Conservation (phyloP, 1,140 invertebrate genomes). For the Aleiodes sp. region DNA sequence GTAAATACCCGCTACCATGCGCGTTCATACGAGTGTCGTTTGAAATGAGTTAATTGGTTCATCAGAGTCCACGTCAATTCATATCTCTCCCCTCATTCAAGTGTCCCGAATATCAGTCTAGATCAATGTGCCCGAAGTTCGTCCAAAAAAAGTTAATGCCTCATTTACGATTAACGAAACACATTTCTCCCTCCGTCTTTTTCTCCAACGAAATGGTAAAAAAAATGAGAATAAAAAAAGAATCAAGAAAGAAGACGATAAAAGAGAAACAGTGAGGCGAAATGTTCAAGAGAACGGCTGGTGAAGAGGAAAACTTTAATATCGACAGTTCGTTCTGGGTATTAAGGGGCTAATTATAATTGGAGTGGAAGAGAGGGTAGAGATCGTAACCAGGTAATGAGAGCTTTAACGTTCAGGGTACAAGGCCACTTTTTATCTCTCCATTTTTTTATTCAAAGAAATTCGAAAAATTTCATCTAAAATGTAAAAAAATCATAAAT, state of each 20-base stretch:
- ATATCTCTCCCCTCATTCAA: conserved; percentile 31
- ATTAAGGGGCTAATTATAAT: conserved; percentile 29
- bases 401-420: conserved; percentile 2
- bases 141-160: background rate
- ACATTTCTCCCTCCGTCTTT: background rate
- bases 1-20: conserved; percentile 31
- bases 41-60: conserved; percentile 57
- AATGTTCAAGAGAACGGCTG: background rate
- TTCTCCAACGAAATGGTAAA: background rate
- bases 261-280: background rate
- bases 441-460: background rate
- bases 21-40: conserved; percentile 43
- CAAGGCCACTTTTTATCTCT: background rate
- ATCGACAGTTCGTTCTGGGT: conserved; percentile 15
- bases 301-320: conserved; percentile 28
- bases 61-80: conserved; percentile 47
- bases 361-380: conserved; percentile 2
- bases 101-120: conserved; percentile 41
- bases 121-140: background rate
- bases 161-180: background rate
- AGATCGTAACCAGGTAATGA: conserved; percentile 29
- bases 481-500: too few relatives aligned
- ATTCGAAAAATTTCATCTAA: too few relatives aligned
- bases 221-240: background rate
- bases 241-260: background rate